These are phyloP conservation scores for Tursiops truncatus DNA, from an alignment of 2,113 vertebrate genomes.

Conservation along the genomic window DNA sequence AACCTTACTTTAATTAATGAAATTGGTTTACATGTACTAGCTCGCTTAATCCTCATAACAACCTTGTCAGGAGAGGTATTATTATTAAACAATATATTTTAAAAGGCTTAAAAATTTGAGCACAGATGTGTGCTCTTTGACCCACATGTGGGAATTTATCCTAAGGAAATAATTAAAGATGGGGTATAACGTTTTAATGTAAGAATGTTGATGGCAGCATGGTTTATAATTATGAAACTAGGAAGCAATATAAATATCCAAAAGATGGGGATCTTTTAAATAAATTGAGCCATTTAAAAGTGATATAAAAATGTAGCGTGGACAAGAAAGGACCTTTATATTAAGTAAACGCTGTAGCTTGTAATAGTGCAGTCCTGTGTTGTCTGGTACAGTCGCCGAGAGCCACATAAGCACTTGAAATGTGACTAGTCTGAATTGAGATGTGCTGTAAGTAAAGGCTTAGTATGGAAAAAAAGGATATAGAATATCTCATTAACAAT, in stretches of 20 bases:
- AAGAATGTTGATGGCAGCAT: background rate
- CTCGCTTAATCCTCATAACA: background rate
- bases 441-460: background rate
- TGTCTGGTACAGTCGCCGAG: background rate
- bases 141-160: background rate
- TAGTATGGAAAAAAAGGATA: background rate
- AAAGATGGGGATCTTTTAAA: background rate
- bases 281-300: background rate
- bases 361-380: background rate
- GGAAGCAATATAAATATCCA: background rate
- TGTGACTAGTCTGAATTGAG: background rate
- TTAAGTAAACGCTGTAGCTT: background rate
- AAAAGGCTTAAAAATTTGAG: background rate
- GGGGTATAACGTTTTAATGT: background rate
- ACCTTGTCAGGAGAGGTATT: background rate
- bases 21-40: background rate
- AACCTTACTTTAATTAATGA: background rate
- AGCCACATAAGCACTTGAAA: background rate
- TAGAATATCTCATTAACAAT: background rate
- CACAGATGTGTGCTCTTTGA: background rate
- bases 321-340: background rate
- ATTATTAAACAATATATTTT: background rate
- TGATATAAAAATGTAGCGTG: background rate
- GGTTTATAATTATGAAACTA: background rate
- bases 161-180: background rate